Conservation (phyloP, 2,888 invertebrate genomes). For the Acleris emargana region DNA sequence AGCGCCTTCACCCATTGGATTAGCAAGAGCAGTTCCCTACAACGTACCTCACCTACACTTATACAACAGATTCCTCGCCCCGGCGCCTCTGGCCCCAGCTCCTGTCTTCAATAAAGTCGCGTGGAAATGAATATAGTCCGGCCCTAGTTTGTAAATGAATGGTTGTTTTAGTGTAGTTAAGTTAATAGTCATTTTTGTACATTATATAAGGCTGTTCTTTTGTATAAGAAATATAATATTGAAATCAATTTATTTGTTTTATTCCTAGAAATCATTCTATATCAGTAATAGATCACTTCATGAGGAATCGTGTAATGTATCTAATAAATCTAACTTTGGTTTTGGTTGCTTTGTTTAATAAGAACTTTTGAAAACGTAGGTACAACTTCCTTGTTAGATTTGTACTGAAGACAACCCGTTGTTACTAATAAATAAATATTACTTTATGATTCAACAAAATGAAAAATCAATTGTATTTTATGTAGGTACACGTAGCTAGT, state of each 20-base stretch:
- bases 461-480: no score
- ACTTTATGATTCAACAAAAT: no score
- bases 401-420: no score
- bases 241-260: neutral
- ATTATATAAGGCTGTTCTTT: conserved; percentile 22
- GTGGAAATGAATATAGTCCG: conserved; percentile 69
- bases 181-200: conserved; percentile 23
- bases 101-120: conserved; percentile 61
- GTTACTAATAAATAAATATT: no score
- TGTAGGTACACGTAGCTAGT: no score
- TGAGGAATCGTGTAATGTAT: no score
- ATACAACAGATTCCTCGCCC: conserved; percentile 55
- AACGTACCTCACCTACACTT: conserved; percentile 64
- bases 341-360: no score
- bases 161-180: conserved; percentile 20
- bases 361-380: no score
- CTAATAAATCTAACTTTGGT: no score
- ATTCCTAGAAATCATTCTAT: neutral
- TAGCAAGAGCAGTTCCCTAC: conserved; percentile 53
- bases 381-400: no score
- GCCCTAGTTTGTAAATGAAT: conserved; percentile 38
- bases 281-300: neutral
- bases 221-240: conserved; percentile 17
- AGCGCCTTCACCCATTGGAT: conserved; percentile 53
- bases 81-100: conserved; percentile 53